These are phyloP conservation scores for Eulemur rufifrons DNA, from an alignment of 2,113 vertebrate species.

Conservation along the genomic window DNA sequence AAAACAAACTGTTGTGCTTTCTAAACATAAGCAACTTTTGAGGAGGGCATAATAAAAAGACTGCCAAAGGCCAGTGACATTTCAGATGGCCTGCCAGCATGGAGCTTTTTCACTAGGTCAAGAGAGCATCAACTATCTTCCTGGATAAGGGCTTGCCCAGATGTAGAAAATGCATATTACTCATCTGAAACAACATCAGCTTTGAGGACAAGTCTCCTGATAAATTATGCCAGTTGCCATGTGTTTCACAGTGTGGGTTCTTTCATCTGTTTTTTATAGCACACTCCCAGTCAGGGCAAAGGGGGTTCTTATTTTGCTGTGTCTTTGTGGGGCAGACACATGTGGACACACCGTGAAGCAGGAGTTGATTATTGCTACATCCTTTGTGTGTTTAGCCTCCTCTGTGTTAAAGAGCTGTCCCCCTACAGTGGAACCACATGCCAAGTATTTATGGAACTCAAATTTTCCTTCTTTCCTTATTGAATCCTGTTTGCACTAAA, in stretches of 20 bases:
- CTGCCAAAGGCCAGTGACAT: conserved; percentile 35
- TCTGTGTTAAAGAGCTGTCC: not conserved
- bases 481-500: not conserved
- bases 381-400: not conserved
- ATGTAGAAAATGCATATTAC: conserved; percentile 23
- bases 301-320: not conserved
- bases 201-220: not conserved
- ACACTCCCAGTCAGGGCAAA: not conserved
- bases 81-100: not conserved
- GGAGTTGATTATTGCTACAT: not conserved
- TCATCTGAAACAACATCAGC: rapidly evolving
- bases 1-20: conserved; percentile 34
- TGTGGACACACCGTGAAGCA: not conserved
- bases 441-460: not conserved
- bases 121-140: not conserved
- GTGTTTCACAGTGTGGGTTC: not conserved
- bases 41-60: conserved; percentile 6
- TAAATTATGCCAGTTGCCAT: not conserved
- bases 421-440: not conserved
- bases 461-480: not conserved
- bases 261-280: not conserved
- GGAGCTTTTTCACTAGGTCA: conserved; percentile 23
- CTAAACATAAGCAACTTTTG: not conserved
- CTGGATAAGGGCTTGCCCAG: not conserved
- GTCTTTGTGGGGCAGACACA: not conserved